phyloP scores from a whole-genome alignment of 2,113 vertebrate genomes.

The Perognathus longimembris region DNA sequence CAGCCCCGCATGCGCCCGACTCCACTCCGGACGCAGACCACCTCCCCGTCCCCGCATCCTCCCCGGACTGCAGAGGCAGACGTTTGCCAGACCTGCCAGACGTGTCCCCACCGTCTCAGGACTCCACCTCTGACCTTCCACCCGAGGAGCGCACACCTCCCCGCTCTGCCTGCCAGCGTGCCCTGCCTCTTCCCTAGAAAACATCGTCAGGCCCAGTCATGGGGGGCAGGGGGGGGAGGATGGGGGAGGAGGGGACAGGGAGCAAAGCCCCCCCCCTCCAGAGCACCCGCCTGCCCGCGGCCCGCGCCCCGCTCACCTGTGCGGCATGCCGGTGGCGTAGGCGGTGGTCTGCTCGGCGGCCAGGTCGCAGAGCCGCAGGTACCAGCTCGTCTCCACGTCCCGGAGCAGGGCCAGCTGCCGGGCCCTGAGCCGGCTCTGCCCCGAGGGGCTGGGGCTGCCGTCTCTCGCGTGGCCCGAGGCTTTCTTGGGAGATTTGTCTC shows the following conservation, averaged over 20 bases:
- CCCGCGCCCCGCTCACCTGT: no score
- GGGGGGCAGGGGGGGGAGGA: no score
- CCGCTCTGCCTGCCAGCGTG: not conserved
- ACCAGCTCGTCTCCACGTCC: conserved; percentile 96
- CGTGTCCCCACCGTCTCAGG: not conserved
- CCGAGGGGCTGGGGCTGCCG: conserved; percentile 76
- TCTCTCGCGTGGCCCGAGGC: conserved; percentile 87
- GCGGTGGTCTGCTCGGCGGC: conserved; percentile 91
- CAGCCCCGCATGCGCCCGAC: no score
- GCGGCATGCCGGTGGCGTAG: conserved; percentile 92
- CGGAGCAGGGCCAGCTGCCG: conserved; percentile 89
- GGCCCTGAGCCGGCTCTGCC: conserved; percentile 85
- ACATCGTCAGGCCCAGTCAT: not conserved
- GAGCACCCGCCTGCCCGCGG: not conserved
- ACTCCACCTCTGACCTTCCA: not conserved
- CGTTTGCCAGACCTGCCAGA: no score
- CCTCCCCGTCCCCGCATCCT: no score
- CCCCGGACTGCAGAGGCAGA: no score
- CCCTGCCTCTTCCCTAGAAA: not conserved
- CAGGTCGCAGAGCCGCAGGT: conserved; percentile 92
- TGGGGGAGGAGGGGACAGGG: no score
- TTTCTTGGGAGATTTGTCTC: conserved; percentile 85
- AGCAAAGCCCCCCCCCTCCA: not conserved
- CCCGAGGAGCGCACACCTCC: not conserved
- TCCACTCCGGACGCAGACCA: no score